Conservation (phyloP, 2,888 invertebrate genomes). For the Caenorhabditis drosophilae region DNA sequence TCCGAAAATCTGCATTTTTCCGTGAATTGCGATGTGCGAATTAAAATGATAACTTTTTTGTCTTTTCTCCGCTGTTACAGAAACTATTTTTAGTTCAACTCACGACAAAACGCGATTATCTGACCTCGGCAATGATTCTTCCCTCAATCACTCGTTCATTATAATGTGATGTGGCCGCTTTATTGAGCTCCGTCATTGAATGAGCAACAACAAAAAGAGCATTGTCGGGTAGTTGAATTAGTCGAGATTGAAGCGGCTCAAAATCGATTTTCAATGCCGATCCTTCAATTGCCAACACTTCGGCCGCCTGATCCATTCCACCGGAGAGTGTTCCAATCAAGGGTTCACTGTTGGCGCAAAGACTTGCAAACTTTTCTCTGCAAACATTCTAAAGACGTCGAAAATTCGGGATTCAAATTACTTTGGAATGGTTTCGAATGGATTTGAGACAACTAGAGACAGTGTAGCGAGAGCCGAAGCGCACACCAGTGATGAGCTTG, state of each 20-base stretch:
- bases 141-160: constrained; percentile 94
- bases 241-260: constrained; percentile 77
- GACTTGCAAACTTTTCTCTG: constrained; percentile 77
- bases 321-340: constrained; percentile 97
- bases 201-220: constrained; percentile 92
- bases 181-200: constrained; percentile 78
- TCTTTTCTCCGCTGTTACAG: too few relatives aligned
- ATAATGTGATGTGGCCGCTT: constrained; percentile 87
- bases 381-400: too few relatives aligned
- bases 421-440: constrained; percentile 44
- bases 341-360: constrained; percentile 88
- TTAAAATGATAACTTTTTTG: too few relatives aligned
- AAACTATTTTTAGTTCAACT: too few relatives aligned
- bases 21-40: too few relatives aligned
- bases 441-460: constrained; percentile 72
- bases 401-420: not conserved
- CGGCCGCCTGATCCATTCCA: constrained; percentile 99
- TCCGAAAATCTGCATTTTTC: too few relatives aligned
- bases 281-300: constrained; percentile 74
- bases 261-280: constrained; percentile 79
- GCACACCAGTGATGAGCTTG: constrained; percentile 95
- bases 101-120: too few relatives aligned
- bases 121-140: constrained; percentile 83
- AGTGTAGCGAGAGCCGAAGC: constrained; percentile 84
- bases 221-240: constrained; percentile 77